Conservation (phyloP, 2,888 invertebrate genomes). For the Drosophila mimetica region DNA sequence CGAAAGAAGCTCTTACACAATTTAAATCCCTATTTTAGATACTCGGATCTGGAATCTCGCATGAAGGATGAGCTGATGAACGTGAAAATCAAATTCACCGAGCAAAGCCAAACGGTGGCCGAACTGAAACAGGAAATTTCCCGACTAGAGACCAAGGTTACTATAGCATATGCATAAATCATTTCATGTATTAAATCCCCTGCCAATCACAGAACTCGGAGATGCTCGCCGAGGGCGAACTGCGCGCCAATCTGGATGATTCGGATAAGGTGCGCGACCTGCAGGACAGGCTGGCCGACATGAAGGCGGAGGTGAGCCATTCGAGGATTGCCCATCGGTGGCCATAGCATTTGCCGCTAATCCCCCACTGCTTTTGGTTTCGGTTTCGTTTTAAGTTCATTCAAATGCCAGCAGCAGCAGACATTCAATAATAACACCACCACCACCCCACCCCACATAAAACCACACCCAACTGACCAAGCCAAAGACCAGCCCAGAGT, state of each 20-base stretch:
- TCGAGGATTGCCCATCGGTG: slow-evolving; percentile 20
- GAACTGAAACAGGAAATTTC: slow-evolving; percentile 97
- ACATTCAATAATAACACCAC: slow-evolving; percentile 4
- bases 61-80: slow-evolving; percentile 96
- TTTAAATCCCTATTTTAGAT: slow-evolving; percentile 64
- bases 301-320: slow-evolving; percentile 96
- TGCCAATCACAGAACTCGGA: slow-evolving; percentile 91
- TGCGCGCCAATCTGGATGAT: slow-evolving; percentile 93
- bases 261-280: slow-evolving; percentile 94
- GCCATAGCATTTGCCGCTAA: slow-evolving; percentile 5
- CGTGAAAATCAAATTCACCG: slow-evolving; percentile 96
- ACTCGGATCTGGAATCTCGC: slow-evolving; percentile 85
- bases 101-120: slow-evolving; percentile 96
- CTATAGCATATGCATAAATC: slow-evolving; percentile 73
- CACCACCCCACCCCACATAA: neutral
- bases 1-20: too few relatives aligned
- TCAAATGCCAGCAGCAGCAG: slow-evolving; percentile 22
- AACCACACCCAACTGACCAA: slow-evolving; percentile 3
- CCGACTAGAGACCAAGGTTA: slow-evolving; percentile 94
- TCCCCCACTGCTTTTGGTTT: slow-evolving; percentile 23
- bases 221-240: slow-evolving; percentile 95
- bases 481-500: neutral
- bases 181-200: neutral
- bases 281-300: slow-evolving; percentile 95
- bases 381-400: slow-evolving; percentile 13